Base-by-base conservation (phyloP, 2,113 vertebrate genomes). In the Pangasianodon hypophthalmus region DNA sequence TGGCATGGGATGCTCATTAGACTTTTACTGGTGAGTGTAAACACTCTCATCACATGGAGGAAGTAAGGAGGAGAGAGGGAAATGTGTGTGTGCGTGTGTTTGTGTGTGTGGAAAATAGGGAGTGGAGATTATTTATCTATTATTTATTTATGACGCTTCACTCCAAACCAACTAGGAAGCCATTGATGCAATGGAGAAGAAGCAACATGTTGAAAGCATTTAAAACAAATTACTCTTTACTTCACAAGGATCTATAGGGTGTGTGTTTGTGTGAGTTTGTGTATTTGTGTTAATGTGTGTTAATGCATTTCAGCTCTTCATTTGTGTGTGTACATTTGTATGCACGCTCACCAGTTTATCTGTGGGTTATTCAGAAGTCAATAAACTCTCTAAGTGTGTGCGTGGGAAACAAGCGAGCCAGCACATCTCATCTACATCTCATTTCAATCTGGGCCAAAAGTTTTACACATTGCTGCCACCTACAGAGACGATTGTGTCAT, bases 1-100 rank as follows among this genome's bases (percentile, higher is more conserved):
- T 62, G 67, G 90, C 92, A 88, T 87, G 75, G 87, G 90, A 87
- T 89, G 67, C 73, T 83, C 83, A 84, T 90, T 87, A 92, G 44
- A 48, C 16, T 14, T 82, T 29, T 85, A 64, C 82, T 85, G 89
- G 69, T 84, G 79, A 18, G 16, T 64, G 64, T 79, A 58, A 18
- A 60, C 8, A 19, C 85, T 84, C 44, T 86, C 44, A 54, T 88
- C 64, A 77, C 73, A 85, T 37, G 37, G 26, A 87, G 9, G 54
- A 83, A 62, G 46, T 44, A 21, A 44, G 37, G 29, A 60, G 44
- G 56, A n/a, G 41, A 32, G 37, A 60, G 6, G 50, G 14, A 67
- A 50, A 80, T 79, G 9, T 32, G 56, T 14, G 69, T 83, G 24
- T 41, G 81, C 24, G 10, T 48, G 21, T 81, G 48, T 71, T 50